A percentile compares a stretch with the other conserved stretches of the same genome.
Evolutionary conservation across 2,113 vertebrate species (phyloP).

Genomic region (Tylochromis polylepis): DNA sequence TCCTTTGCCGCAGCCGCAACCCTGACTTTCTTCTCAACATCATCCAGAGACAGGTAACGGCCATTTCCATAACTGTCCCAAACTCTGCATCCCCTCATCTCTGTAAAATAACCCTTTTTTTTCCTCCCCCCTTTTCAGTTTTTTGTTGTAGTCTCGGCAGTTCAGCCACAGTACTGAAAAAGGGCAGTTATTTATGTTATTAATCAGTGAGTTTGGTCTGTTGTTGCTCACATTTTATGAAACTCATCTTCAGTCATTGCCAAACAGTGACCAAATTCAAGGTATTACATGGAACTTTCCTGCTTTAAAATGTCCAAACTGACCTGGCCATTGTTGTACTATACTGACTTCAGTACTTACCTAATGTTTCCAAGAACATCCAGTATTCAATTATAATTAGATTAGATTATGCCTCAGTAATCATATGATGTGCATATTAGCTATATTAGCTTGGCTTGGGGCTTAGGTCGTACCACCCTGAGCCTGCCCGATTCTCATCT

Average conservation of each 20-base stretch:
- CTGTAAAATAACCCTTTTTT: fast-evolving
- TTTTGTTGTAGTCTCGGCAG: neutral
- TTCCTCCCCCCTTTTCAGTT: neutral
- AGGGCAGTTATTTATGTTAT: neutral
- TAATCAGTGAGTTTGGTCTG: neutral
- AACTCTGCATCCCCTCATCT: neutral
- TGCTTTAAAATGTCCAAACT: neutral
- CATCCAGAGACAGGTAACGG: slow-evolving; percentile 92
- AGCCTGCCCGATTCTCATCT: neutral
- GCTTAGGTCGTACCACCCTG: neutral
- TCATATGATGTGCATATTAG: neutral
- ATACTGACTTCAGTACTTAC: neutral
- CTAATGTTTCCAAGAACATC: neutral
- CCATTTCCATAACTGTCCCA: no score
- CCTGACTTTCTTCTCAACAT: slow-evolving; percentile 97
- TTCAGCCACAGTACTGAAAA: neutral
- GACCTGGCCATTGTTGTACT: neutral
- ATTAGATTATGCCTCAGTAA: neutral
- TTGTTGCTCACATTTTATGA: neutral
- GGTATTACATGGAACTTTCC: neutral
- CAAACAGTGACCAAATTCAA: neutral
- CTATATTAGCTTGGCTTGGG: neutral
- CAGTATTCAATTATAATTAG: neutral
- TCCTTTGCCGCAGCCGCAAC: slow-evolving; percentile 91
- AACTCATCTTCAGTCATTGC: neutral